Percentiles rank a stretch among this genome's conserved stretches.
Conservation (phyloP, 2,113 vertebrate species). For the Ia io region DNA sequence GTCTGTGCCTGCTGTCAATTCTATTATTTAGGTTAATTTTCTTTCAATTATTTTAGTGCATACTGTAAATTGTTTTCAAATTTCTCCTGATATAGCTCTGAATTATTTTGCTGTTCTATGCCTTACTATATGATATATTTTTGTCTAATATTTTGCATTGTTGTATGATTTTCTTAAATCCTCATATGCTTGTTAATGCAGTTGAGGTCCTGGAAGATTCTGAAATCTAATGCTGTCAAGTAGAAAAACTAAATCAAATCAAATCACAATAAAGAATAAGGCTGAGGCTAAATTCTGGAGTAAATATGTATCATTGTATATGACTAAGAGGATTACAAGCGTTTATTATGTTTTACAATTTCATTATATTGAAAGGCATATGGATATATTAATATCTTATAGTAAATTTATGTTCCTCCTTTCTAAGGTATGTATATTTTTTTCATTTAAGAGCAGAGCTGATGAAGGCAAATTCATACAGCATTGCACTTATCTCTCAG, state of each 20-base stretch:
- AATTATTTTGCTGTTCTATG: conserved; percentile 36
- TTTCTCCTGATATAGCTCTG: conserved; percentile 42
- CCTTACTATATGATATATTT: background rate
- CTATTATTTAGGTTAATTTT: conserved; percentile 47
- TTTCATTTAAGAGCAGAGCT: background rate
- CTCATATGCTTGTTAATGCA: conserved; percentile 29
- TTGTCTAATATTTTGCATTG: conserved; percentile 14
- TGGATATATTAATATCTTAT: background rate
- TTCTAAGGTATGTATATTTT: background rate
- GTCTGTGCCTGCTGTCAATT: background rate
- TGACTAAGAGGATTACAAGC: conserved; percentile 4
- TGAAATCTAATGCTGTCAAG: background rate
- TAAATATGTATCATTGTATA: conserved; percentile 38
- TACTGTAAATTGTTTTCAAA: conserved; percentile 62
- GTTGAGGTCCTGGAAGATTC: background rate
- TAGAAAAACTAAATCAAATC: conserved; percentile 44
- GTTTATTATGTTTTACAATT: conserved; percentile 9
- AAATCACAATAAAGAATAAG: conserved; percentile 40
- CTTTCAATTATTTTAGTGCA: conserved; percentile 59
- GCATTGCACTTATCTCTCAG: background rate
- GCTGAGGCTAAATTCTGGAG: background rate
- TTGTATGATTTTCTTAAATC: conserved; percentile 36
- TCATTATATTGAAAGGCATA: conserved; percentile 26
- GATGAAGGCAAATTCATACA: background rate
- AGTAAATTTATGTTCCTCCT: conserved; percentile 2